These are phyloP conservation scores for Phalacrocorax carbo DNA, from an alignment of 2,113 vertebrate genomes.

Conservation along the genomic window DNA sequence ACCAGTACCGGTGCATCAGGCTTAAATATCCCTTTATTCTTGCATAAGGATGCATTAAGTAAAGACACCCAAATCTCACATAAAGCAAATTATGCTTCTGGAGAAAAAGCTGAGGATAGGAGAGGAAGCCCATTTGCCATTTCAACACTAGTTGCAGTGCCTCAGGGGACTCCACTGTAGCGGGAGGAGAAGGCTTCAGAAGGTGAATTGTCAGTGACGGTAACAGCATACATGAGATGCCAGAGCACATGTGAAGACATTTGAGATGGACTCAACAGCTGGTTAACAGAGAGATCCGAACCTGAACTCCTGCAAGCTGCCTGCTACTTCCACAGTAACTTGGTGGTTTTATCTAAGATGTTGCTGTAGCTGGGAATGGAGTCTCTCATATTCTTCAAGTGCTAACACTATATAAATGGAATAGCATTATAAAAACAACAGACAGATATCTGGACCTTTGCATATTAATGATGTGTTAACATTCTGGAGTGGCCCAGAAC, in stretches of 20 bases:
- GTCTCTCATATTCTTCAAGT: conserved; percentile 21
- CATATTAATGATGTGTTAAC: conserved; percentile 49
- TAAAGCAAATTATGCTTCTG: neutral
- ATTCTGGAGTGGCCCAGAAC: neutral
- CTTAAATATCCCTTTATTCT: neutral
- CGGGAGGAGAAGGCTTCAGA: neutral
- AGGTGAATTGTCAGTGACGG: neutral
- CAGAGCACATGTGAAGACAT: neutral
- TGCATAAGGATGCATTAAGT: neutral
- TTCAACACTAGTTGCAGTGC: neutral
- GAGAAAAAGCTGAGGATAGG: neutral
- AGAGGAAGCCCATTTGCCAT: neutral
- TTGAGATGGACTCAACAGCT: neutral
- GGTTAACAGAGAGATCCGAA: neutral
- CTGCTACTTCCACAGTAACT: conserved; percentile 27
- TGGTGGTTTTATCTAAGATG: conserved; percentile 42
- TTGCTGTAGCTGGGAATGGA: neutral
- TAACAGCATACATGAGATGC: neutral
- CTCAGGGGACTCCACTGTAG: neutral
- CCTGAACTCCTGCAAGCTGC: neutral
- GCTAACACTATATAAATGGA: conserved; percentile 36
- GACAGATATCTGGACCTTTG: conserved; percentile 8
- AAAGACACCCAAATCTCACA: neutral
- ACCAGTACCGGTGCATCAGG: neutral
- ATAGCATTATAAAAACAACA: conserved; percentile 44